Percentiles rank a stretch among this genome's conserved stretches.
phyloP scores from a whole-genome alignment of 53 echinoderm and acorn worm species.

The Apostichopus leukothele region DNA sequence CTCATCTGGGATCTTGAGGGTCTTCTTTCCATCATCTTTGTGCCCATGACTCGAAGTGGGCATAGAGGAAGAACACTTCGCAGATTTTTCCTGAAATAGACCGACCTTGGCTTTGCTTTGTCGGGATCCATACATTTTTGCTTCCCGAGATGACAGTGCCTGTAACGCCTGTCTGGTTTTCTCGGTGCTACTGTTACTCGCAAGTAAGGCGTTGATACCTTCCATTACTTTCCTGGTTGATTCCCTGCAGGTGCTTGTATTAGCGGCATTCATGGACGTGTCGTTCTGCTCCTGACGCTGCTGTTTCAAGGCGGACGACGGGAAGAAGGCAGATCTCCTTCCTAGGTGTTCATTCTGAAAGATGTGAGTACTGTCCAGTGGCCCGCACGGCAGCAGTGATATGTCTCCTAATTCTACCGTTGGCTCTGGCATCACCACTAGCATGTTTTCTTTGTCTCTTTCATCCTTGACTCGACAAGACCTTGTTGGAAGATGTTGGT shows the following conservation, averaged over 20 bases:
- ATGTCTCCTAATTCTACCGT: conserved; percentile 2
- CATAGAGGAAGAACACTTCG: background rate
- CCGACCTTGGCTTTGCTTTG: conserved; percentile 13
- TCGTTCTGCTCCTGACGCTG: background rate
- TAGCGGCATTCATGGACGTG: background rate
- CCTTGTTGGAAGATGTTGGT: background rate
- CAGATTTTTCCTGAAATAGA: background rate
- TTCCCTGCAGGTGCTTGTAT: background rate
- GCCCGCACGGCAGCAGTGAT: background rate
- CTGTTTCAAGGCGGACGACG: conserved; percentile 25
- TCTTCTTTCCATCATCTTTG: background rate
- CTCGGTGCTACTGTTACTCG: background rate
- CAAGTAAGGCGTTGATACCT: background rate
- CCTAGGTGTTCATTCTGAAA: conserved; percentile 10
- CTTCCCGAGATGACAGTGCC: background rate
- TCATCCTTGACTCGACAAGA: background rate
- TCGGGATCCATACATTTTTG: background rate
- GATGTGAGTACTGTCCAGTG: conserved; percentile 32
- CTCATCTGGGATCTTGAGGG: background rate
- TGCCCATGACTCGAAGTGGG: background rate
- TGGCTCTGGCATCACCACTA: background rate
- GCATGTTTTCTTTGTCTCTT: conserved; percentile 19
- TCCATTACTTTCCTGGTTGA: background rate
- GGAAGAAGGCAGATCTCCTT: conserved; percentile 32
- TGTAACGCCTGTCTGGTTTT: conserved; percentile 4